These are phyloP conservation scores for Siderastrea radians DNA, from an alignment of 92 coral and sea anemone species.

Conservation along the genomic window DNA sequence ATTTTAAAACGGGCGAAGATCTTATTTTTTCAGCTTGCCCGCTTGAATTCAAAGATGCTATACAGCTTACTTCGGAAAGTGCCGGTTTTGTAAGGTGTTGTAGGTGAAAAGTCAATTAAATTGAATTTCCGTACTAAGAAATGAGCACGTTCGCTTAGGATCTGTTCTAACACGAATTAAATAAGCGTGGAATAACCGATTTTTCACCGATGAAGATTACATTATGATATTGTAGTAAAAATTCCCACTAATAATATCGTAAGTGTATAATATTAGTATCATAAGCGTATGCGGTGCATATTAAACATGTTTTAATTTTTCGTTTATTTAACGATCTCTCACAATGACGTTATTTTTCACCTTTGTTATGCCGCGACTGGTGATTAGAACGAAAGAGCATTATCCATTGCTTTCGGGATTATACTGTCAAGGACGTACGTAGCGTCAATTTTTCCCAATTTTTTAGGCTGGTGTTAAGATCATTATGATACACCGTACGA, in stretches of 20 bases:
- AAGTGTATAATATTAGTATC: too few species aligned
- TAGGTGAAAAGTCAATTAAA: background rate
- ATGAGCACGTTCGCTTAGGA: background rate
- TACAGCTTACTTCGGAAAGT: background rate
- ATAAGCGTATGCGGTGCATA: too few species aligned
- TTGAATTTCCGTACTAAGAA: background rate
- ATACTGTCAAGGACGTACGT: too few species aligned
- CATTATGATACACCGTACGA: too few species aligned
- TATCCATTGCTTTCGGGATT: background rate
- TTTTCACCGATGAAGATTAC: too few species aligned
- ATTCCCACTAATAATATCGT: too few species aligned
- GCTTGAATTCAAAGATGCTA: background rate
- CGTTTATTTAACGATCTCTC: background rate
- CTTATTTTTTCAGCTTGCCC: background rate
- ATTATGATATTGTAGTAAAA: too few species aligned
- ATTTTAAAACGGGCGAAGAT: too few species aligned
- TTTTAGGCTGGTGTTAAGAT: too few species aligned
- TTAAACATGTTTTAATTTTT: background rate
- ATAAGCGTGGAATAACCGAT: background rate
- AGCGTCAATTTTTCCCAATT: too few species aligned
- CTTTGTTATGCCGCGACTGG: slow-evolving; percentile 12
- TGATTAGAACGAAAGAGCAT: background rate
- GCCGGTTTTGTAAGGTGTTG: background rate
- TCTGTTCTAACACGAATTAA: background rate
- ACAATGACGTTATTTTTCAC: background rate